These are phyloP conservation scores for Anableps anableps DNA, from an alignment of 2,797 vertebrate genomes.

Conservation along the genomic window DNA sequence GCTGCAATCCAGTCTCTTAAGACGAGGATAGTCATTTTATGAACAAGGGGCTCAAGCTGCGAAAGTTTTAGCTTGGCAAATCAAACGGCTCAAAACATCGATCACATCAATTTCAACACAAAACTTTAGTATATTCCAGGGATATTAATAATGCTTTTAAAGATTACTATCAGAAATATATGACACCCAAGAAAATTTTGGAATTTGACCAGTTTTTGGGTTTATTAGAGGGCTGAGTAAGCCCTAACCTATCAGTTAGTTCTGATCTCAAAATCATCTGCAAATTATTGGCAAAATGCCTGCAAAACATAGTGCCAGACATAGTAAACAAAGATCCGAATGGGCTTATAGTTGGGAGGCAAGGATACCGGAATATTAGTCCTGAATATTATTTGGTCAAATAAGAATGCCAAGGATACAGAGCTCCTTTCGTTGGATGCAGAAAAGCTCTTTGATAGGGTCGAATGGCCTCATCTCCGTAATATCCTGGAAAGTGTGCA, in stretches of 20 bases:
- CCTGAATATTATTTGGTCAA: not conserved
- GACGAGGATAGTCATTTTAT: not conserved
- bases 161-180: constrained; percentile 8
- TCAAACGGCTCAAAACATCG: constrained; percentile 2
- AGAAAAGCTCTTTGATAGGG: not conserved
- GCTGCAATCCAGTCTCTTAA: constrained; percentile 9
- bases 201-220: not conserved
- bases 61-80: constrained; percentile 11
- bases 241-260: too few relatives aligned
- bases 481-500: not conserved
- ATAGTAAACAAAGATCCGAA: too few relatives aligned
- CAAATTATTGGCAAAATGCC: too few relatives aligned
- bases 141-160: constrained; percentile 21
- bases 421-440: not conserved
- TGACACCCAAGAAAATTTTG: not conserved
- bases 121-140: not conserved
- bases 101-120: not conserved
- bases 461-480: constrained; percentile 4
- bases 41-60: not conserved
- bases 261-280: too few relatives aligned
- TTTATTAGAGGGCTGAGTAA: too few relatives aligned
- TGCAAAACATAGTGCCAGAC: too few relatives aligned
- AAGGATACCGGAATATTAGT: not conserved
- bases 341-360: not conserved
- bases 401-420: too few relatives aligned